A percentile compares a stretch with the other conserved stretches of the same genome.
These are phyloP conservation scores for Omphaloscelis lunosa DNA, from an alignment of 2,888 invertebrate genomes.

Conservation along the genomic window DNA sequence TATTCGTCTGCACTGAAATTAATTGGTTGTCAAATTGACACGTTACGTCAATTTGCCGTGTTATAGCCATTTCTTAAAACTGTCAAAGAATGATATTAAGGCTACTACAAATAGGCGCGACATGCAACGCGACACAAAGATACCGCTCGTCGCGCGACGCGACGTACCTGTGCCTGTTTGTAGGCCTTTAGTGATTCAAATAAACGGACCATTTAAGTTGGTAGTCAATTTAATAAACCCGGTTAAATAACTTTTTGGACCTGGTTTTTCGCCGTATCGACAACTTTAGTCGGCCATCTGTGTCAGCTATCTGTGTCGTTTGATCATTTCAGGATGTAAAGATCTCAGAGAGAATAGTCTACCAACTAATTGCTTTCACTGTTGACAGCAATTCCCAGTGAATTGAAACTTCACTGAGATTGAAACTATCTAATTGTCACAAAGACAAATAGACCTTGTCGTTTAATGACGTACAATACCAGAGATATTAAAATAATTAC, in stretches of 20 bases:
- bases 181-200: conserved; percentile 1
- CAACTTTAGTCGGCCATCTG: background rate
- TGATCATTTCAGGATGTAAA: background rate
- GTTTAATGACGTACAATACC: background rate
- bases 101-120: too few relatives aligned
- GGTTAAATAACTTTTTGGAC: too few relatives aligned
- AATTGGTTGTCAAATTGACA: background rate
- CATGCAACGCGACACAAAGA: too few relatives aligned
- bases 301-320: too few relatives aligned
- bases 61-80: too few relatives aligned
- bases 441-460: background rate
- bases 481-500: background rate
- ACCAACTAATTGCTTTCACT: background rate
- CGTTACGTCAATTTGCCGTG: background rate
- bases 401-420: background rate
- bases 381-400: background rate
- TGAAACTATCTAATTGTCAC: background rate
- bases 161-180: too few relatives aligned
- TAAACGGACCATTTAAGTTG: background rate
- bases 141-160: too few relatives aligned
- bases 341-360: too few relatives aligned
- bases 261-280: too few relatives aligned
- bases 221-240: background rate
- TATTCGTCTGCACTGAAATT: too few relatives aligned
- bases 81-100: too few relatives aligned